Evolutionary conservation across 2,888 invertebrate species (phyloP).

Genomic region (Cremastobaeus sp.): DNA sequence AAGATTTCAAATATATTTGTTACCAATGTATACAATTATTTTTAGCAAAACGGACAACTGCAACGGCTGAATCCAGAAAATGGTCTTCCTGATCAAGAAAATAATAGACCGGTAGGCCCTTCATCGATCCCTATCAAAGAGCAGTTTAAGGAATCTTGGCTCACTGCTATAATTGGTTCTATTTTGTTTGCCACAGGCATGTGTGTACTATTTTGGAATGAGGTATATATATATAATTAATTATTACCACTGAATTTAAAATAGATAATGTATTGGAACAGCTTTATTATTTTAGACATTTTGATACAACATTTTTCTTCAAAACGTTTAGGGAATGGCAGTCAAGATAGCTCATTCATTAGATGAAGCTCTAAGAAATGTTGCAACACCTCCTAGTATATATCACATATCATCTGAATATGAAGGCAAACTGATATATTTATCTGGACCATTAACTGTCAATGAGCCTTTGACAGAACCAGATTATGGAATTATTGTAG

Average conservation of each 20-base stretch:
- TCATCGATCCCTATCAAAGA: conserved; percentile 73
- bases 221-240: no score
- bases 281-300: no score
- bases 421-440: conserved; percentile 87
- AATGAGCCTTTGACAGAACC: conserved; percentile 91
- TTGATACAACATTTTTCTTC: background rate
- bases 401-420: conserved; percentile 81
- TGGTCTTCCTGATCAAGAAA: conserved; percentile 61
- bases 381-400: conserved; percentile 80
- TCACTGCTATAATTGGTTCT: conserved; percentile 85
- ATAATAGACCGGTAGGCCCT: conserved; percentile 62
- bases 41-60: conserved; percentile 65
- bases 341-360: conserved; percentile 88
- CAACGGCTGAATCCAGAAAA: conserved; percentile 63
- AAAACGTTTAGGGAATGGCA: conserved; percentile 83
- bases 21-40: background rate
- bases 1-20: background rate
- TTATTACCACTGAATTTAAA: no score
- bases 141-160: conserved; percentile 85
- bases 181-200: conserved; percentile 84
- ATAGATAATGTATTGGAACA: no score
- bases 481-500: conserved; percentile 90
- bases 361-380: conserved; percentile 85
- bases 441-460: conserved; percentile 86
- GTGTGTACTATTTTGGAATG: conserved; percentile 89